phyloP scores from a whole-genome alignment of 2,113 vertebrate genomes.

The Oncorhynchus clarkii region DNA sequence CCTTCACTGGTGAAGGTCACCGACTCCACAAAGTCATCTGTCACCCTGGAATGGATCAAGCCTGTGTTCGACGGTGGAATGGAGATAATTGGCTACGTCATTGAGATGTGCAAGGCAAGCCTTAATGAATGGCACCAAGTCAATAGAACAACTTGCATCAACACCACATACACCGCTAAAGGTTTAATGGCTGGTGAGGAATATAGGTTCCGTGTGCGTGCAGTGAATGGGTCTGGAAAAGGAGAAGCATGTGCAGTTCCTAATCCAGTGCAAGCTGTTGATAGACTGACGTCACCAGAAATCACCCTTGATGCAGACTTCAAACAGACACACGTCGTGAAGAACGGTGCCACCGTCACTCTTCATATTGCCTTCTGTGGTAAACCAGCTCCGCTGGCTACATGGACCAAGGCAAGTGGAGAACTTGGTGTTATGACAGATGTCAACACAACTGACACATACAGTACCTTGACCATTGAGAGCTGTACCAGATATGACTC shows the following conservation, averaged over 20 bases:
- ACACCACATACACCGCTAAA: constrained; percentile 86
- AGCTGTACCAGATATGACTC: constrained; percentile 91
- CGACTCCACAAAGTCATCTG: constrained; percentile 92
- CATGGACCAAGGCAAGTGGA: constrained; percentile 87
- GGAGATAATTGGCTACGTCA: constrained; percentile 97
- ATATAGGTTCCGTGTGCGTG: constrained; percentile 95
- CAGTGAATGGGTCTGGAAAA: constrained; percentile 89
- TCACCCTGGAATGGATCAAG: constrained; percentile 92
- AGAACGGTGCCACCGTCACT: constrained; percentile 84
- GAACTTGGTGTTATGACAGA: constrained; percentile 88
- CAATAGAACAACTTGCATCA: constrained; percentile 86
- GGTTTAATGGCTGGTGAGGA: constrained; percentile 89
- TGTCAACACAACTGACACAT: constrained; percentile 89
- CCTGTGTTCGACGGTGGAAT: constrained; percentile 95
- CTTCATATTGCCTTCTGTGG: constrained; percentile 88
- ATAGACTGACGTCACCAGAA: constrained; percentile 91
- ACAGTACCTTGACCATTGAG: constrained; percentile 89
- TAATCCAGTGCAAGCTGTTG: constrained; percentile 83
- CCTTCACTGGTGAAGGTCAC: constrained; percentile 90
- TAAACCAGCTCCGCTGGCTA: constrained; percentile 88
- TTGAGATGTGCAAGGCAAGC: constrained; percentile 97
- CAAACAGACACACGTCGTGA: constrained; percentile 94
- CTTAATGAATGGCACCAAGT: constrained; percentile 94
- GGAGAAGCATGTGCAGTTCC: constrained; percentile 87
- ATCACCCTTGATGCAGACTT: constrained; percentile 92